Evolutionary conservation across 1,140 invertebrate species (phyloP).

Genomic region (Orchestia grillus): DNA sequence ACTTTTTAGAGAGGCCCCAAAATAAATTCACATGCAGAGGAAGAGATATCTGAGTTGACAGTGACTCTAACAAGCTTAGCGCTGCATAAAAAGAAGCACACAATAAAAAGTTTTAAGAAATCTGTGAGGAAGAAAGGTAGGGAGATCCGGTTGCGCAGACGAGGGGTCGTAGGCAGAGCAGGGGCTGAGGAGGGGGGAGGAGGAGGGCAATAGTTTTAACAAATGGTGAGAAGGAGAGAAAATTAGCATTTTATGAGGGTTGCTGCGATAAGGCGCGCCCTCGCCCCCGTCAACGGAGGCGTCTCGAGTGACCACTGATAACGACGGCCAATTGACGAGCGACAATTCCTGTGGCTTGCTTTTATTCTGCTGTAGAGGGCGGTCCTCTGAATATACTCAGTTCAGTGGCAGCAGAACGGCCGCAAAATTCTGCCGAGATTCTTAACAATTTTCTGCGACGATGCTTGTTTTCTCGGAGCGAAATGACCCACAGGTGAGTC

Average conservation of each 20-base stretch:
- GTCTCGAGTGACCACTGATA: slow-evolving; percentile 33
- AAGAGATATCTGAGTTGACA: slow-evolving; percentile 8
- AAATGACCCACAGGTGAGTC: too few species aligned
- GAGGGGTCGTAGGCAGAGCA: not conserved
- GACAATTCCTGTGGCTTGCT: not conserved
- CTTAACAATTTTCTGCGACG: too few species aligned
- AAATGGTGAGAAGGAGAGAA: not conserved
- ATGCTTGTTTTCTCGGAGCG: too few species aligned
- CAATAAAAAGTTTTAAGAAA: not conserved
- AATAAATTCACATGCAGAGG: not conserved
- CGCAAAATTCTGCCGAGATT: not conserved
- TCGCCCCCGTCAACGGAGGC: not conserved
- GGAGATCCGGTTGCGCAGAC: not conserved
- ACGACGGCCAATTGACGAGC: not conserved
- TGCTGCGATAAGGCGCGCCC: not conserved
- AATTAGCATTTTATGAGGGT: slow-evolving; percentile 45
- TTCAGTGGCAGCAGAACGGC: not conserved
- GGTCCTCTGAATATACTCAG: not conserved
- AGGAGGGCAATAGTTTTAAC: slow-evolving; percentile 15
- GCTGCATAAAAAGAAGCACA: too few species aligned
- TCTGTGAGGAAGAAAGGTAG: not conserved
- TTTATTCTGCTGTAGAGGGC: not conserved
- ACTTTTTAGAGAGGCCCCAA: not conserved
- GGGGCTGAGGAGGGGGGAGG: not conserved
- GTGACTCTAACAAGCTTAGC: slow-evolving; percentile 1